These are phyloP conservation scores for Perca schrenkii DNA, from an alignment of 2,113 vertebrate genomes.

Conservation along the genomic window DNA sequence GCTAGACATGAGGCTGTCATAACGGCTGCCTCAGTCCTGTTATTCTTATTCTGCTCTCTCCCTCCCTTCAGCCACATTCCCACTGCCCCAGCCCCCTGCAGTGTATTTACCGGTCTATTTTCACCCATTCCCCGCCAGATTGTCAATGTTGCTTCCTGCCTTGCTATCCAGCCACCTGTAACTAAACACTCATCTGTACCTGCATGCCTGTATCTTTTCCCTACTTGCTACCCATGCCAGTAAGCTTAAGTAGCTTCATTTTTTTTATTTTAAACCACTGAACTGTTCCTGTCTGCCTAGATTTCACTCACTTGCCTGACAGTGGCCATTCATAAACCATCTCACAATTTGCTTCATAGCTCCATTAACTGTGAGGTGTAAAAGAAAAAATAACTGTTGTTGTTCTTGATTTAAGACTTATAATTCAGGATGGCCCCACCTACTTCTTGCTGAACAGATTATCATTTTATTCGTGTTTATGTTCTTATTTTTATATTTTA, in stretches of 20 bases:
- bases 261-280: too few species aligned
- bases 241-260: too few species aligned
- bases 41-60: not conserved
- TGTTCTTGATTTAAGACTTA: not conserved
- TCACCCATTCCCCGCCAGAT: not conserved
- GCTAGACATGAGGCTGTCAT: not conserved
- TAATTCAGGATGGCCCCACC: not conserved
- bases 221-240: not conserved
- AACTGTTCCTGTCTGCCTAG: too few species aligned
- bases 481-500: too few species aligned
- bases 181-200: not conserved
- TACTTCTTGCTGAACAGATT: not conserved
- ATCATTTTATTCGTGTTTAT: not conserved
- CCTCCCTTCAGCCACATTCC: not conserved
- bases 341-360: not conserved
- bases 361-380: not conserved
- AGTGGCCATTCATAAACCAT: not conserved
- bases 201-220: not conserved
- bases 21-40: not conserved
- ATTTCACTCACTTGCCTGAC: not conserved
- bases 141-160: not conserved
- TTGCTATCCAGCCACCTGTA: not conserved
- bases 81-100: not conserved
- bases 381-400: not conserved
- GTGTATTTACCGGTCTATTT: not conserved